These are phyloP conservation scores for Rhaphigaster nebulosa DNA, from an alignment of 2,888 invertebrate species.

Conservation along the genomic window DNA sequence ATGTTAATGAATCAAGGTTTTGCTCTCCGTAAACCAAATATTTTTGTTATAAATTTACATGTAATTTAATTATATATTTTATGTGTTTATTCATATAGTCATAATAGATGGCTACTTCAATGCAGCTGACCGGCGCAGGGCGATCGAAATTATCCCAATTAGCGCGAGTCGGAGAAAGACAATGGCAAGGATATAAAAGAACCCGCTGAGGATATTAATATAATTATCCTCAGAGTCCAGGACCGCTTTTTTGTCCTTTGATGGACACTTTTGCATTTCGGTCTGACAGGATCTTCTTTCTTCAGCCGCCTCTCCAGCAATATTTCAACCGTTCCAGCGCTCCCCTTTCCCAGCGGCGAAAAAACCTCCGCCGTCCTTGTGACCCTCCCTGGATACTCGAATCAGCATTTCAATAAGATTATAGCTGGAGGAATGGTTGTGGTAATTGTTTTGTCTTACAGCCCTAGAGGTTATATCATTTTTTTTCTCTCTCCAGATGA, in stretches of 20 bases:
- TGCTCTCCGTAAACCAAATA: too few species aligned
- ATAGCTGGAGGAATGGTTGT: neutral
- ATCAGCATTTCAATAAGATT: constrained; percentile 38
- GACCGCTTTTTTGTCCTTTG: constrained; percentile 18
- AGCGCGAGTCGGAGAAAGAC: neutral
- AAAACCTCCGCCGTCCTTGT: constrained; percentile 1
- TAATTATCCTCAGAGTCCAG: constrained; percentile 1
- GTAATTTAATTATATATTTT: neutral
- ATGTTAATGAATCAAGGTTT: too few species aligned
- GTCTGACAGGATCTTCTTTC: constrained; percentile 32
- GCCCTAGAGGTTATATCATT: neutral
- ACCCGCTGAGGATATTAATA: constrained; percentile 35
- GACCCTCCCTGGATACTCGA: neutral
- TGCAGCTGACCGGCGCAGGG: neutral
- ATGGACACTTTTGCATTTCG: constrained; percentile 46
- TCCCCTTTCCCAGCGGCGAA: neutral
- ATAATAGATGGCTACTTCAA: neutral
- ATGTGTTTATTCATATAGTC: neutral
- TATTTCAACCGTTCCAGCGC: constrained; percentile 2
- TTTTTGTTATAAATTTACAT: neutral
- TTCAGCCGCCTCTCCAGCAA: constrained; percentile 26
- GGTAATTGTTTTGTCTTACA: constrained; percentile 8
- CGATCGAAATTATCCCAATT: constrained; percentile 19
- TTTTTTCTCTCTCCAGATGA: neutral
- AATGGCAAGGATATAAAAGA: constrained; percentile 19